These are phyloP conservation scores for Tupaia tana DNA, from an alignment of 2,113 vertebrate genomes.

Conservation along the genomic window DNA sequence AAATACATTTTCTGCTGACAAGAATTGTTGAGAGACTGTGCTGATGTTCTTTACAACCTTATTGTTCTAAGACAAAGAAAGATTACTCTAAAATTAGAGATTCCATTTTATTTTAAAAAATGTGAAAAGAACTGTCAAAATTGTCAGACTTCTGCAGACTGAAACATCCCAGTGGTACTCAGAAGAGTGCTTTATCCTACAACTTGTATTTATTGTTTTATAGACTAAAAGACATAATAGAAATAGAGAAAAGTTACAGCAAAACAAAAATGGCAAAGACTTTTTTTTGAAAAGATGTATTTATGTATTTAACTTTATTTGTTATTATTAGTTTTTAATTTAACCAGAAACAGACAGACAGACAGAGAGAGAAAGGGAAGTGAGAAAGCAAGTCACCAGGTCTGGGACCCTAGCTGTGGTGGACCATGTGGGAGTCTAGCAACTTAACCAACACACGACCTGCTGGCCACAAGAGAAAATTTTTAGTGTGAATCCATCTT, in stretches of 20 bases:
- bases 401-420: too few species aligned
- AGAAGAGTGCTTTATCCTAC: not conserved
- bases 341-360: too few species aligned
- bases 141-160: slow-evolving; percentile 36
- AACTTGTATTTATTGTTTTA: not conserved
- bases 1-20: slow-evolving; percentile 29
- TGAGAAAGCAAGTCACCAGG: too few species aligned
- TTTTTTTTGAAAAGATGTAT: not conserved
- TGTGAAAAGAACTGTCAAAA: not conserved
- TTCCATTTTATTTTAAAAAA: slow-evolving; percentile 73
- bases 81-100: slow-evolving; percentile 59
- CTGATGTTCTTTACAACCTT: slow-evolving; percentile 28
- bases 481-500: too few species aligned
- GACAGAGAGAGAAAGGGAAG: too few species aligned
- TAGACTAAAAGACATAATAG: not conserved
- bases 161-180: slow-evolving; percentile 28
- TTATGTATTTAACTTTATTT: too few species aligned
- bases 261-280: not conserved
- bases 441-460: too few species aligned
- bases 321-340: too few species aligned
- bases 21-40: slow-evolving; percentile 48
- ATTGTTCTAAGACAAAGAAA: slow-evolving; percentile 68
- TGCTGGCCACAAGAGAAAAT: too few species aligned
- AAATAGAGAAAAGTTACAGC: not conserved
- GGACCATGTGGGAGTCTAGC: too few species aligned